Conservation (phyloP, 1,140 invertebrate species). For the Calosoma granatense region DNA sequence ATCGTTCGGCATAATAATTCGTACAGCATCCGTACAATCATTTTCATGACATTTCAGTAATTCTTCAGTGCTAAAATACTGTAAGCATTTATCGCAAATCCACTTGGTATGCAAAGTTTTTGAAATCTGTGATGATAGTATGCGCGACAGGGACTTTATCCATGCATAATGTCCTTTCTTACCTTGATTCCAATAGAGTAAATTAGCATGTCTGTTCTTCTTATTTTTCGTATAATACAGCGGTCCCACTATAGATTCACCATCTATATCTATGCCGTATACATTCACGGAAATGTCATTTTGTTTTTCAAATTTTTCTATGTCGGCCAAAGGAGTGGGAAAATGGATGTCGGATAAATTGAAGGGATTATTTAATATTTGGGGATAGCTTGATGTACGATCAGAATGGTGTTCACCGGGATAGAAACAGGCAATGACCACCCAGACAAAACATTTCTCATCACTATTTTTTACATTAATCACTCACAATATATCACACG, state of each 20-base stretch:
- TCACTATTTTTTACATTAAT: not conserved
- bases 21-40: not conserved
- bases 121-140: constrained; percentile 16
- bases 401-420: not conserved
- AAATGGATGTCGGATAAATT: not conserved
- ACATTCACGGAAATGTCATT: not conserved
- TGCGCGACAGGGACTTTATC: constrained; percentile 16
- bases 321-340: not conserved
- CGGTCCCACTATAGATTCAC: not conserved
- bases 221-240: not conserved
- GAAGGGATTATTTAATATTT: not conserved
- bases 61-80: constrained; percentile 13
- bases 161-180: constrained; percentile 14
- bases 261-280: not conserved
- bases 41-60: constrained; percentile 10
- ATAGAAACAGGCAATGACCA: no score
- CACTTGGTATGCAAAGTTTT: constrained; percentile 3
- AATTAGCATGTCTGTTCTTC: not conserved
- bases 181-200: not conserved
- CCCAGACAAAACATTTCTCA: not conserved
- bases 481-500: not conserved
- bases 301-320: not conserved
- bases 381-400: not conserved
- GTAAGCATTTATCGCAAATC: constrained; percentile 19
- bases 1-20: constrained; percentile 12